Percentiles rank a stretch among this genome's conserved stretches.
Conservation (phyloP, 2,888 invertebrate genomes). For the Teinopalpus imperialis region DNA sequence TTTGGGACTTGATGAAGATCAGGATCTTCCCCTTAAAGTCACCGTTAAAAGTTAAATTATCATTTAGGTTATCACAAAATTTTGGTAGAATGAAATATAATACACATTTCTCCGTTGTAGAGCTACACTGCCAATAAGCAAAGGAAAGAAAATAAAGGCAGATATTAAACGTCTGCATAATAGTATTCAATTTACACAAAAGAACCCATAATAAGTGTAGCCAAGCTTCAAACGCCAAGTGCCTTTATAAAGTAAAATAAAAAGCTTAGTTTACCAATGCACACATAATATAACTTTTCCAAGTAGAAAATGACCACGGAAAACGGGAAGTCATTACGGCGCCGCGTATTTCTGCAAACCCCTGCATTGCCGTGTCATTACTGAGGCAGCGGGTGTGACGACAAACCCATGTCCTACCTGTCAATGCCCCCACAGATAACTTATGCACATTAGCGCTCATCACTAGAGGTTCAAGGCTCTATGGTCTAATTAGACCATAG, state of each 20-base stretch:
- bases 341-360: constrained; percentile 17
- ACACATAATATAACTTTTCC: constrained; percentile 13
- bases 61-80: too few species aligned
- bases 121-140: too few species aligned
- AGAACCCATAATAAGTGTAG: constrained; percentile 6
- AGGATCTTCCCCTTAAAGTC: too few species aligned
- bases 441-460: background rate
- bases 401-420: constrained; percentile 3
- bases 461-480: constrained; percentile 9
- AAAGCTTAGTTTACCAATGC: constrained; percentile 16
- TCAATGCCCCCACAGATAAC: constrained; percentile 14
- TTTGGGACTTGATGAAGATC: too few species aligned
- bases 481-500: too few species aligned
- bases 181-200: too few species aligned
- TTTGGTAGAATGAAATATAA: too few species aligned
- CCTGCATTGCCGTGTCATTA: constrained; percentile 22
- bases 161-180: too few species aligned
- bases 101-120: too few species aligned
- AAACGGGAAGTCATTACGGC: constrained; percentile 18
- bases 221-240: background rate
- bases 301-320: constrained; percentile 15
- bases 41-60: too few species aligned
- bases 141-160: too few species aligned
- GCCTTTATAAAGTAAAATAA: constrained; percentile 14
- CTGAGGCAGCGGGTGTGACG: constrained; percentile 14